Evolutionary conservation across 2,888 invertebrate species (phyloP), one percentile per base, ranked within the genome.

Genomic region (Fragum fragum): DNA sequence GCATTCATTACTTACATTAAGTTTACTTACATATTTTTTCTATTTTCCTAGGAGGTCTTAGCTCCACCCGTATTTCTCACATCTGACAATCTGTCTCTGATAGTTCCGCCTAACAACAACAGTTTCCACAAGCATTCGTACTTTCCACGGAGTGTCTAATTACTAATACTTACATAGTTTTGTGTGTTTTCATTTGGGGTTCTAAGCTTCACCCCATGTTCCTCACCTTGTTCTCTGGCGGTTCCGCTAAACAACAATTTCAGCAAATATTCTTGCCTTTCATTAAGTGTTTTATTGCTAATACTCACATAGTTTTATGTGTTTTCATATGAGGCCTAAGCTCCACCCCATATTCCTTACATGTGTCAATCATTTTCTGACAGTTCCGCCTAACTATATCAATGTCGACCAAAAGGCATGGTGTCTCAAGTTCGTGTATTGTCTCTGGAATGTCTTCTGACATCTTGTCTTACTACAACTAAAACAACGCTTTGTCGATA

Each of bases 241-340:
- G 32, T 36, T 36, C 32, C 32, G 9, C 9, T 9, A 6, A 3
- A 36, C 32, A 6, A 6, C 9, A 9, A 36, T 3, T 36, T 36
- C 32, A 36, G 32, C 3, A n/a, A n/a, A n/a, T n/a, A n/a, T n/a
- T n/a, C n/a, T n/a, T n/a, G n/a, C n/a, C n/a, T n/a, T n/a, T n/a
- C n/a, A n/a, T n/a, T n/a, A n/a, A n/a, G n/a, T n/a, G n/a, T n/a
- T n/a, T n/a, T n/a, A n/a, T n/a, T n/a, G n/a, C n/a, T n/a, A n/a
- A n/a, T n/a, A n/a, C n/a, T 90, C 85, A 93, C 94, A 92, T 72
- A 18, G 94, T 93, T 86, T 94, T 94, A 77, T 93, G 93, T 14
- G 94, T 94, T 87, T 94, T 94, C 87, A 92, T 93, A 75, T 94
- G 93, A 1, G 93, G 91, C 53, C 94, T 81, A 1, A 94, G 89